Base-by-base conservation (phyloP, 2,888 invertebrate genomes). In the Polydrusus tereticollis region DNA sequence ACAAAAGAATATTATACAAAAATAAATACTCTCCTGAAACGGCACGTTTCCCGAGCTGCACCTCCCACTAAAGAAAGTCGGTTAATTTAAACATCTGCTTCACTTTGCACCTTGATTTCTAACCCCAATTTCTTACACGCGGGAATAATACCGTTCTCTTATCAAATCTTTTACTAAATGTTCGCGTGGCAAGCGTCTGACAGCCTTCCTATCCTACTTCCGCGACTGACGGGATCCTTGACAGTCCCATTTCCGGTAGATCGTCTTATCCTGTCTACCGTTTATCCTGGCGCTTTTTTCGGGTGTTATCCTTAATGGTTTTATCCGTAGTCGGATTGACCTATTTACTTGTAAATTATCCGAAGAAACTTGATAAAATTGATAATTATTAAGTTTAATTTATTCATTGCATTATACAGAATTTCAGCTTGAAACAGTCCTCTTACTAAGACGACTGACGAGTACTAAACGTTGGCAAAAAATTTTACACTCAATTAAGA, bases 231-330 rank as follows among this genome's bases (percentile, higher is more conserved):
- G 69, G 70, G 65, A 68, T 75, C 76, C 76, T 79, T 82, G 83
- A 82, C 83, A 83, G 79, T 79, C 82, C 83, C 77, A 83, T 83
- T 83, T 83, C 83, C 83, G 79, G 71, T 66, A 69, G 73, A 68
- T 71, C 72, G 69, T 79, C 78, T 78, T 79, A 79, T 78, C 79
- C 79, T 80, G 80, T 80, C 80, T 80, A 76, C 75, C 78, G 75
- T 75, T 69, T 67, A 67, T 77, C 74, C 68, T 75, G 72, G 69
- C 43, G 70, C 66, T 70, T 76, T 66, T 66, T 73, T n/a, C 29
- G 21, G 23, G 68, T 69, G 21, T 38, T 59, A 50, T 60, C 36
- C 60, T 65, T 45, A 64, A 69, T 63, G 20, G 16, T 66, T 57
- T 55, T 33, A n/a, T n/a, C n/a, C n/a, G n/a, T 33, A 33, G n/a